Conservation (phyloP, 2,797 vertebrate genomes). For the Amazonetta brasiliensis region DNA sequence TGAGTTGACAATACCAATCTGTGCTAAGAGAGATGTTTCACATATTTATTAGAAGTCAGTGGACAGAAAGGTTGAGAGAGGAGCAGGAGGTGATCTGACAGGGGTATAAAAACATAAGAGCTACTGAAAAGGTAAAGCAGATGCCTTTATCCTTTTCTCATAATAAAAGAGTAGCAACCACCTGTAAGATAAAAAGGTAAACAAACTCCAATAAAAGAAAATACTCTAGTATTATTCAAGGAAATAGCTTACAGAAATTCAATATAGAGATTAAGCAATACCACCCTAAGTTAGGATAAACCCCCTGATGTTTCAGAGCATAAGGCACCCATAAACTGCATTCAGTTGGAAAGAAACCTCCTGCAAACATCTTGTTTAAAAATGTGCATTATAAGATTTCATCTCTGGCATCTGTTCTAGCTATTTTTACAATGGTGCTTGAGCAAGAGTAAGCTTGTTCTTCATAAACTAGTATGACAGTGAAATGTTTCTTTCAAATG, state of each 20-base stretch:
- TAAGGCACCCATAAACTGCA: neutral
- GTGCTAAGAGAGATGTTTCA: constrained; percentile 65
- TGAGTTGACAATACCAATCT: constrained; percentile 56
- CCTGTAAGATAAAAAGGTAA: neutral
- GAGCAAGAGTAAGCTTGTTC: neutral
- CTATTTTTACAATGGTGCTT: neutral
- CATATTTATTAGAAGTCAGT: constrained; percentile 64
- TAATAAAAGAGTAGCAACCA: constrained; percentile 15
- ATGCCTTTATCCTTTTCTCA: neutral
- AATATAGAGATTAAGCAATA: neutral
- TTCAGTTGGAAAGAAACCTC: neutral
- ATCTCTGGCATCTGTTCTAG: neutral
- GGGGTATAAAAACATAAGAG: constrained; percentile 34
- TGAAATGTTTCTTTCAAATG: neutral
- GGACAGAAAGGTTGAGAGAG: constrained; percentile 57
- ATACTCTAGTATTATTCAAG: neutral
- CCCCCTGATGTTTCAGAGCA: neutral
- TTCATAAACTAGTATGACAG: neutral
- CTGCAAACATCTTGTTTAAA: neutral
- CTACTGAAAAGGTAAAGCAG: constrained; percentile 21
- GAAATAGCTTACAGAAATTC: neutral
- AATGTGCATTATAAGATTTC: neutral
- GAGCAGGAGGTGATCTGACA: constrained; percentile 47
- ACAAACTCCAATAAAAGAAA: constrained; percentile 15
- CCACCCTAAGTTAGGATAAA: neutral